Conservation (phyloP, 2,888 invertebrate genomes). For the Limnephilus lunatus region DNA sequence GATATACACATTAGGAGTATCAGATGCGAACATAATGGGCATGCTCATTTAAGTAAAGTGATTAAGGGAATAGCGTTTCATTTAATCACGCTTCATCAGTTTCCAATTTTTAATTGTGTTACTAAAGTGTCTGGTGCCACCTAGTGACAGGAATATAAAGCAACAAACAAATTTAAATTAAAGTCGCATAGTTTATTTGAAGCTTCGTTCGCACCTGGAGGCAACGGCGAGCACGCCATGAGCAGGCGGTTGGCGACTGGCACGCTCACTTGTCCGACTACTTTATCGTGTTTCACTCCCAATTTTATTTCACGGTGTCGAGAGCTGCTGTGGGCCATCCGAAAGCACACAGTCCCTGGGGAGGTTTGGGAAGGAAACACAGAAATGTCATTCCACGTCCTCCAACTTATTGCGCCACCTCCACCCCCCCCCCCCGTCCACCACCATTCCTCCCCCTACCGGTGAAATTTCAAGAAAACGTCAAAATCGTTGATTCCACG, state of each 20-base stretch:
- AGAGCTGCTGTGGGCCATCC: slow-evolving; percentile 22
- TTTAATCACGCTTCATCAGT: neutral
- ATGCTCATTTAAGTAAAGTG: neutral
- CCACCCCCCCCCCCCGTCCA: neutral
- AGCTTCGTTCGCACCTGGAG: neutral
- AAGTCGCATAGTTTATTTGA: neutral
- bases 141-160: neutral
- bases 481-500: slow-evolving; percentile 46
- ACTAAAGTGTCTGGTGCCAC: neutral
- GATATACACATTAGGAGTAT: too few species aligned
- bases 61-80: neutral
- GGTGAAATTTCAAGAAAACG: slow-evolving; percentile 35
- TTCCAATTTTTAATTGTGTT: too few species aligned
- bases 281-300: slow-evolving; percentile 52
- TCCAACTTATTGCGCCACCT: slow-evolving; percentile 18
- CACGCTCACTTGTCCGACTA: slow-evolving; percentile 33
- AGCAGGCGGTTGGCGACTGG: neutral
- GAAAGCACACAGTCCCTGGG: slow-evolving; percentile 32
- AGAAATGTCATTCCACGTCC: slow-evolving; percentile 42
- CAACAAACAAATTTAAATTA: slow-evolving; percentile 4
- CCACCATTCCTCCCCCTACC: neutral
- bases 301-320: slow-evolving; percentile 41
- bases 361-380: slow-evolving; percentile 36
- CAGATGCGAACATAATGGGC: too few species aligned
- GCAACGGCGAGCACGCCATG: neutral